These are phyloP conservation scores for Monomorium pharaonis DNA, from an alignment of 1,140 invertebrate species.

Conservation along the genomic window DNA sequence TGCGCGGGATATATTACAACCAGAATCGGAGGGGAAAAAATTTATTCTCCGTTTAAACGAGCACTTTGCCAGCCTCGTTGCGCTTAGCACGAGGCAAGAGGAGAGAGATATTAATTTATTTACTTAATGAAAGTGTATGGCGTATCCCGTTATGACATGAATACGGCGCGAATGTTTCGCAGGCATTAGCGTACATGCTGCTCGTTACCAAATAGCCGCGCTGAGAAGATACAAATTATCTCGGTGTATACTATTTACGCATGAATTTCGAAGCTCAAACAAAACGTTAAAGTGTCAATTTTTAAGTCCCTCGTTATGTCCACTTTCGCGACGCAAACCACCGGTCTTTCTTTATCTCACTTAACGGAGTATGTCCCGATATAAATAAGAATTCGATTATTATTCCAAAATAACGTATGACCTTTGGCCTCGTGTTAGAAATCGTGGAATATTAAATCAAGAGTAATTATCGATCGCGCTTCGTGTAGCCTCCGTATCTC, in stretches of 20 bases:
- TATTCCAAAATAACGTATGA: not conserved
- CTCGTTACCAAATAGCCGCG: conserved; percentile 23
- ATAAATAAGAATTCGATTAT: not conserved
- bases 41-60: conserved; percentile 17
- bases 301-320: not conserved
- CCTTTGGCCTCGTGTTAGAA: not conserved
- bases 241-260: not conserved
- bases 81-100: not conserved
- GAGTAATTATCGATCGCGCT: not conserved
- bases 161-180: conserved; percentile 20
- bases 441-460: not conserved
- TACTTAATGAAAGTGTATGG: conserved; percentile 40
- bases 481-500: not conserved
- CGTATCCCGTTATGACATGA: conserved; percentile 37
- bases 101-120: conserved; percentile 42
- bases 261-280: not conserved
- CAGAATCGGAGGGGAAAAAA: not conserved
- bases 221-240: not conserved
- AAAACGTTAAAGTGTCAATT: not conserved
- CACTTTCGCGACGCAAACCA: not conserved
- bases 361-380: not conserved
- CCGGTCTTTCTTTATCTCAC: not conserved
- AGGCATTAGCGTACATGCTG: conserved; percentile 5
- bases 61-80: not conserved
- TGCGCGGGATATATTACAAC: not conserved